phyloP scores from a whole-genome alignment of 2,888 invertebrate genomes.

The Cyrtodaria siliqua region DNA sequence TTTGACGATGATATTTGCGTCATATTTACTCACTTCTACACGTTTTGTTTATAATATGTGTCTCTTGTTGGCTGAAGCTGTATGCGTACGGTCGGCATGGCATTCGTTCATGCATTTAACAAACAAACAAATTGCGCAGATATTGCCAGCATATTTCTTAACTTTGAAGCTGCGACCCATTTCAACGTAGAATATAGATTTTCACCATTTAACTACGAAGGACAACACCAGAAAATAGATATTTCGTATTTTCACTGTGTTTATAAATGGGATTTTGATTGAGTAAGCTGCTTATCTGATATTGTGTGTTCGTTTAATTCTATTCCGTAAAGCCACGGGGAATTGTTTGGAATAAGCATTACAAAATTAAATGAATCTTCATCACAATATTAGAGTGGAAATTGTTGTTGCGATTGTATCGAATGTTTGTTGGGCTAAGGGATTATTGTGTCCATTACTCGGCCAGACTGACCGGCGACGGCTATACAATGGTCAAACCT shows the following conservation, averaged over 20 bases:
- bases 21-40: no score
- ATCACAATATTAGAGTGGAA: neutral
- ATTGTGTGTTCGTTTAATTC: neutral
- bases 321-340: neutral
- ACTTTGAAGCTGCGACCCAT: no score
- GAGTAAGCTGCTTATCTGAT: neutral
- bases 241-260: neutral
- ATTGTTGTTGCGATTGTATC: neutral
- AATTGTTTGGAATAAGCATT: conserved; percentile 22
- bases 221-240: neutral
- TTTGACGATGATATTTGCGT: no score
- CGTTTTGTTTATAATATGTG: no score
- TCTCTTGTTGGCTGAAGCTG: no score
- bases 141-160: no score
- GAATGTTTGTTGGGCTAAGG: conserved; percentile 14
- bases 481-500: no score
- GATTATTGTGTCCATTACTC: conserved; percentile 20
- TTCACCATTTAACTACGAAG: no score
- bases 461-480: conserved; percentile 1
- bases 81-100: no score
- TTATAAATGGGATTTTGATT: conserved; percentile 11
- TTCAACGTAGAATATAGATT: no score
- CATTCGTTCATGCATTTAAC: no score
- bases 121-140: no score
- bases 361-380: neutral